These are phyloP conservation scores for Etheostoma spectabile DNA, from an alignment of 2,113 vertebrate genomes.

Conservation along the genomic window DNA sequence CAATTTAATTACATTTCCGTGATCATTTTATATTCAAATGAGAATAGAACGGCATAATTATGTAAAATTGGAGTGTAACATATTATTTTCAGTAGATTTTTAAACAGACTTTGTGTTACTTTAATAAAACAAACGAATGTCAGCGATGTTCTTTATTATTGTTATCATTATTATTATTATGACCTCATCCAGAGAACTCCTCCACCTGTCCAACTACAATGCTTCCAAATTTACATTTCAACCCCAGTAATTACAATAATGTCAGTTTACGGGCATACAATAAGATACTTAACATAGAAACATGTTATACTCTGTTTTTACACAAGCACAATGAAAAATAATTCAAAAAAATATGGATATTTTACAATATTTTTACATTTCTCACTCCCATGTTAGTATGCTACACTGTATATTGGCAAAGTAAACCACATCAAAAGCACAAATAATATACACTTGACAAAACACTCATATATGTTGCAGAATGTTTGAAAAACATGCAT, in stretches of 20 bases:
- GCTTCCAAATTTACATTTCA: slow-evolving; percentile 2
- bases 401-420: background rate
- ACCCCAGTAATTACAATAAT: background rate
- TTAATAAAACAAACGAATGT: background rate
- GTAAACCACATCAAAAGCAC: slow-evolving; percentile 3
- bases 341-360: background rate
- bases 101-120: background rate
- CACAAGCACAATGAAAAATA: background rate
- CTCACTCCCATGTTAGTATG: background rate
- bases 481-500: background rate
- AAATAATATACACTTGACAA: background rate
- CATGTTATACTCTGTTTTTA: background rate
- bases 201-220: background rate
- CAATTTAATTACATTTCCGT: slow-evolving; percentile 17
- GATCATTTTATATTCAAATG: slow-evolving; percentile 35
- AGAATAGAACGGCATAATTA: background rate
- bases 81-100: background rate
- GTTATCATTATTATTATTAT: background rate
- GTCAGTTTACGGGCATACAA: background rate
- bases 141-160: background rate
- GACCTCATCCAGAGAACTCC: background rate
- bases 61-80: background rate
- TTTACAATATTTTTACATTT: background rate
- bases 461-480: background rate
- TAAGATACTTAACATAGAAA: background rate